A percentile compares a stretch with the other conserved stretches of the same genome.
These are phyloP conservation scores for Eulemur rubriventer DNA, from an alignment of 2,797 vertebrate genomes.

Conservation along the genomic window DNA sequence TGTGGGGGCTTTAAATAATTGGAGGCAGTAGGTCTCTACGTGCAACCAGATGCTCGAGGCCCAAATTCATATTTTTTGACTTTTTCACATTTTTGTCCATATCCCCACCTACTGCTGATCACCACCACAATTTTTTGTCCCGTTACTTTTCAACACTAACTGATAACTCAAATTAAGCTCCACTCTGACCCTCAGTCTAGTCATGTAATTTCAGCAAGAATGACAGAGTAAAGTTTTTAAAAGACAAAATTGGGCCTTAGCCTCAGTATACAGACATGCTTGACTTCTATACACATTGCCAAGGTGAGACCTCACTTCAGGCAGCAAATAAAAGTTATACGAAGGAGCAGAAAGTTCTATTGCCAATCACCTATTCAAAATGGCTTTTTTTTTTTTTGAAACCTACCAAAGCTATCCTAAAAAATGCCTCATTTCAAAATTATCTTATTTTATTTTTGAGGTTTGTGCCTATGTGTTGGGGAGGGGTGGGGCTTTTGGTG, in stretches of 20 bases:
- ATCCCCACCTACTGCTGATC: not conserved
- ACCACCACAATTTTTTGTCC: not conserved
- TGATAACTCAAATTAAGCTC: not conserved
- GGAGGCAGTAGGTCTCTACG: not conserved
- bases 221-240: constrained; percentile 33
- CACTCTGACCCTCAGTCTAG: not conserved
- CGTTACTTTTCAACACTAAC: not conserved
- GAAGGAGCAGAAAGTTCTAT: not conserved
- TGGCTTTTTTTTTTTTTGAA: not conserved
- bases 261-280: not conserved
- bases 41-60: not conserved
- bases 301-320: constrained; percentile 22
- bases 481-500: not conserved
- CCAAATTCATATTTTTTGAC: not conserved
- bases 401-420: not conserved
- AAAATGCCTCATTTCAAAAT: constrained; percentile 20
- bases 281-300: not conserved
- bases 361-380: not conserved
- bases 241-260: not conserved
- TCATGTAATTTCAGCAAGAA: constrained; percentile 17
- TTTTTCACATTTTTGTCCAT: not conserved
- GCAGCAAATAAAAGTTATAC: not conserved
- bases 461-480: not conserved
- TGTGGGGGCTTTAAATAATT: not conserved
- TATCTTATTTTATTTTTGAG: constrained; percentile 23